These are phyloP conservation scores for Parelbella ahira DNA, from an alignment of 2,888 invertebrate species.

Conservation along the genomic window DNA sequence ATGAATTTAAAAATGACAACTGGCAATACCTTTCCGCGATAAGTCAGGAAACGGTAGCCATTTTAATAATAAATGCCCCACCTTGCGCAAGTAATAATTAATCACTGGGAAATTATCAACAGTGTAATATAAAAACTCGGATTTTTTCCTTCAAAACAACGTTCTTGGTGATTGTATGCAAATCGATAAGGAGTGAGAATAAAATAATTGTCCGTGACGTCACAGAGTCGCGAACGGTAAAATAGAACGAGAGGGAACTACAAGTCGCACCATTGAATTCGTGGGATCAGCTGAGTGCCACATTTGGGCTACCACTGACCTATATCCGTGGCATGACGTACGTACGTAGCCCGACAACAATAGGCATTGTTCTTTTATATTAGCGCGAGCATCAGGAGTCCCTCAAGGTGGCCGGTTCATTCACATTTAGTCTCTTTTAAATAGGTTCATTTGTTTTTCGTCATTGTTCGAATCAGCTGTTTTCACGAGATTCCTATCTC, in stretches of 20 bases:
- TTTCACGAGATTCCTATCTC: constrained; percentile 66
- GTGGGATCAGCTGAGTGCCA: constrained; percentile 71
- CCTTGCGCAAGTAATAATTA: constrained; percentile 12
- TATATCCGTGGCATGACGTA: constrained; percentile 76
- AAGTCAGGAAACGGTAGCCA: constrained; percentile 8
- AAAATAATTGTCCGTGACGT: constrained; percentile 20
- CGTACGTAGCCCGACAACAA: constrained; percentile 71
- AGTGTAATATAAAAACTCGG: constrained; percentile 9
- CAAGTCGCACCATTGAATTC: constrained; percentile 37
- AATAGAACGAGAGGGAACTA: constrained; percentile 38
- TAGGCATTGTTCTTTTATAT: constrained; percentile 79
- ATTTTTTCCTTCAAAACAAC: constrained; percentile 12
- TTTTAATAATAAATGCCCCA: constrained; percentile 7
- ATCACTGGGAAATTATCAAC: constrained; percentile 14
- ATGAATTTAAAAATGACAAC: too few relatives aligned
- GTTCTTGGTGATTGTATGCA: constrained; percentile 19
- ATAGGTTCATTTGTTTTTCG: constrained; percentile 74
- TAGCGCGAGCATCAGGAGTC: constrained; percentile 71
- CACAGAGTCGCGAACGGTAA: constrained; percentile 32
- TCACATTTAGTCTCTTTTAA: constrained; percentile 69
- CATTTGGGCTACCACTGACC: constrained; percentile 75
- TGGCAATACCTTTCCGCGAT: too few relatives aligned
- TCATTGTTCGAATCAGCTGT: constrained; percentile 75
- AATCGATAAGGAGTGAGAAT: constrained; percentile 17
- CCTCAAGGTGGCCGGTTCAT: constrained; percentile 72